A percentile compares a stretch with the other conserved stretches of the same genome.
Conservation (phyloP, 64 coral and sea anemone species). For the Pocillopora verrucosa region DNA sequence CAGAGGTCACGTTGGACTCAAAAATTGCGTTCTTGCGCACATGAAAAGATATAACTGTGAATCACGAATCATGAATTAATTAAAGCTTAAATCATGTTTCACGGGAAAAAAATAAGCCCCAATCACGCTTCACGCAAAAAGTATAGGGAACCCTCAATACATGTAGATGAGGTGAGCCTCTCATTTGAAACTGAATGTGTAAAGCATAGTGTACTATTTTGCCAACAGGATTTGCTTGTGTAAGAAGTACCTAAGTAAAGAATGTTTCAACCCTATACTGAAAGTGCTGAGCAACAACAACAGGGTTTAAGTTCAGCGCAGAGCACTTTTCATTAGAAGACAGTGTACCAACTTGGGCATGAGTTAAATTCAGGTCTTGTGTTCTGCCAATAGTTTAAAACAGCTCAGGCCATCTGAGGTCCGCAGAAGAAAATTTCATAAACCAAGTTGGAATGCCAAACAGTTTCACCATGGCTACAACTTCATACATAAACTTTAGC, state of each 20-base stretch:
- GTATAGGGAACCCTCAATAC: constrained; percentile 7
- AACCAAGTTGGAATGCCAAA: no score
- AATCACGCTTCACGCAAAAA: constrained; percentile 31
- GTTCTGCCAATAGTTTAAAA: no score
- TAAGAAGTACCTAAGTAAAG: constrained; percentile 33
- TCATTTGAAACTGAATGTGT: constrained; percentile 52
- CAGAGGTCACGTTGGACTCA: no score
- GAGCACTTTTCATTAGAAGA: no score
- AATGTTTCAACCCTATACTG: constrained; percentile 39
- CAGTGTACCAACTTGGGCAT: no score
- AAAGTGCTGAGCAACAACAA: constrained; percentile 34
- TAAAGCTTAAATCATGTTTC: constrained; percentile 29
- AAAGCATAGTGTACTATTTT: constrained; percentile 59
- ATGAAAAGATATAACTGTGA: not conserved
- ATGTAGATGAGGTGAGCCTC: constrained; percentile 60
- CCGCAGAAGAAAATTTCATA: no score
- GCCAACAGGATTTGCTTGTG: constrained; percentile 31
- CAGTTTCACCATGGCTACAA: no score
- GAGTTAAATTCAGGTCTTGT: no score
- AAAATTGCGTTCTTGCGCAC: no score
- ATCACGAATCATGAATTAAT: constrained; percentile 29
- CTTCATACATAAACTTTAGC: no score
- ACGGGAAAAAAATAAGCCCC: constrained; percentile 24
- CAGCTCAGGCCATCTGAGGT: no score
- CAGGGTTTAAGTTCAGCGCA: constrained; percentile 24